A percentile compares a stretch with the other conserved stretches of the same genome.
Conservation (phyloP, 1,140 invertebrate species). For the Cotesia typhae region DNA sequence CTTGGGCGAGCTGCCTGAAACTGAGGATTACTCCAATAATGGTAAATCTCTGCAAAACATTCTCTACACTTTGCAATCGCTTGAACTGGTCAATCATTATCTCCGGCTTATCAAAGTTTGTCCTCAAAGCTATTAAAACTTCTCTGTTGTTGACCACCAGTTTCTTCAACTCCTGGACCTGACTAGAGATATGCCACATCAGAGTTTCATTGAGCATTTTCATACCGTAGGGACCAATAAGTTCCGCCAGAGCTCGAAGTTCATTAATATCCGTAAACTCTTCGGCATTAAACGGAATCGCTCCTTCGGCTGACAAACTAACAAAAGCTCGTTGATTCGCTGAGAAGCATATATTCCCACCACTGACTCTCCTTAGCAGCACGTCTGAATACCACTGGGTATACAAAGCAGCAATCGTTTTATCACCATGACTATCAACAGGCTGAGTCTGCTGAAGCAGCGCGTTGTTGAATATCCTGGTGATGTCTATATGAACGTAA, state of each 20-base stretch:
- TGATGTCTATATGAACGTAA: constrained; percentile 98
- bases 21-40: constrained; percentile 97
- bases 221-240: constrained; percentile 99
- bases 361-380: constrained; percentile 88
- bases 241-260: constrained; percentile 91
- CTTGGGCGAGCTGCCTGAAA: constrained; percentile 92
- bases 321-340: constrained; percentile 96
- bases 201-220: constrained; percentile 95
- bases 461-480: constrained; percentile 98
- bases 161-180: constrained; percentile 97
- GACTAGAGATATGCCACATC: constrained; percentile 98
- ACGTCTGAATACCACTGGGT: constrained; percentile 99
- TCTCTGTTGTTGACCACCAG: constrained; percentile 93
- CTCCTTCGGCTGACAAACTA: constrained; percentile 85
- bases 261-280: constrained; percentile 99
- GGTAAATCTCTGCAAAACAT: constrained; percentile 94
- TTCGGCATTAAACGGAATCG: constrained; percentile 93
- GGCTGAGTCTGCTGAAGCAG: constrained; percentile 97
- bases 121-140: constrained; percentile 85
- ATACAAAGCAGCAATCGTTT: constrained; percentile 95
- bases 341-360: constrained; percentile 96
- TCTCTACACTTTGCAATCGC: constrained; percentile 89
- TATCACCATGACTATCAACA: constrained; percentile 94
- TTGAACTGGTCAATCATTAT: constrained; percentile 98
- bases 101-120: constrained; percentile 91